Conservation (phyloP, 2,113 vertebrate species). For the Podarcis raffonei region DNA sequence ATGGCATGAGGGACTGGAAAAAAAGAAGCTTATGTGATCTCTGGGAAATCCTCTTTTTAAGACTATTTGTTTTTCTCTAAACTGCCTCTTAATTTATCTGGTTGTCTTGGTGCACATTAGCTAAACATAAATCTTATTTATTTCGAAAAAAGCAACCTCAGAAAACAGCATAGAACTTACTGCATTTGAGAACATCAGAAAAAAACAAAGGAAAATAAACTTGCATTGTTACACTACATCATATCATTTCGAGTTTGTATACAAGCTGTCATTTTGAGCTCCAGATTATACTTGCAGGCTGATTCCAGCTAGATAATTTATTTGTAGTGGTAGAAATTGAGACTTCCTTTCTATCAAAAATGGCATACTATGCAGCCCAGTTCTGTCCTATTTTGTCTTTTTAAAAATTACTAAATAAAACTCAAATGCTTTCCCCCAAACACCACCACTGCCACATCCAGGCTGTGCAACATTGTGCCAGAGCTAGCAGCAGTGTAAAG, state of each 20-base stretch:
- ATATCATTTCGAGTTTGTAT: neutral
- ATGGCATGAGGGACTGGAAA: neutral
- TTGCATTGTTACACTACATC: neutral
- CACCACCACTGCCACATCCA: neutral
- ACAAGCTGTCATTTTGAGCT: neutral
- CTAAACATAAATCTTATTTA: slow-evolving; percentile 5
- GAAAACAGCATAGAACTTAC: neutral
- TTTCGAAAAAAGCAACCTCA: neutral
- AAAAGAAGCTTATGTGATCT: neutral
- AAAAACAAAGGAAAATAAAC: neutral
- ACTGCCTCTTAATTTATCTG: neutral
- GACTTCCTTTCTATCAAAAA: neutral
- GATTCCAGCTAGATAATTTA: neutral
- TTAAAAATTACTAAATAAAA: too few relatives aligned
- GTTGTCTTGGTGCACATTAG: neutral
- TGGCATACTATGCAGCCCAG: neutral
- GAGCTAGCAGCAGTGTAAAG: neutral
- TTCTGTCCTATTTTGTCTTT: neutral
- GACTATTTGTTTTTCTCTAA: neutral
- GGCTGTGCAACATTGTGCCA: neutral
- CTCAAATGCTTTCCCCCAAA: neutral
- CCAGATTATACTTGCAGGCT: neutral
- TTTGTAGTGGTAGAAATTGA: neutral
- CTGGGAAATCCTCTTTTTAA: neutral
- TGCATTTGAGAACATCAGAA: neutral